phyloP scores from a whole-genome alignment of 2,113 vertebrate genomes.

The Pagrus major region DNA sequence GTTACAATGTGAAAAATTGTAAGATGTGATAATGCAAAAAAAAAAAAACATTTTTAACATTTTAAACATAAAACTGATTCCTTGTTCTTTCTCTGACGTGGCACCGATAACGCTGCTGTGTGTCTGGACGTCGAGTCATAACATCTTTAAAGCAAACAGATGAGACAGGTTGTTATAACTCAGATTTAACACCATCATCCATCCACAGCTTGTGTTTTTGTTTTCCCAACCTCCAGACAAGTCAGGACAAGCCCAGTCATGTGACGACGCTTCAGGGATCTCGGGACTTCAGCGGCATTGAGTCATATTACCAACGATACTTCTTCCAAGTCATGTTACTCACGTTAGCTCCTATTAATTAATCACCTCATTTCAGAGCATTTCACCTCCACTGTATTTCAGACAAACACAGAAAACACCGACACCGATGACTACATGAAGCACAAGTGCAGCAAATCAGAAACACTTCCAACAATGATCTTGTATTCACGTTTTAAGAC shows the following conservation, averaged over 20 bases:
- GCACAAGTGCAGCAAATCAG: background rate
- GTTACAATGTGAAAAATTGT: no score
- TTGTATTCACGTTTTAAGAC: background rate
- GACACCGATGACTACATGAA: background rate
- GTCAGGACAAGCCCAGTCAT: slow-evolving; percentile 43
- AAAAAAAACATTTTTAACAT: no score
- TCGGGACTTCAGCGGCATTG: background rate
- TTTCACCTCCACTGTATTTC: background rate
- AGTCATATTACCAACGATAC: background rate
- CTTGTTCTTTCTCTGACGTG: no score
- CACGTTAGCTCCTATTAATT: background rate
- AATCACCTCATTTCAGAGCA: background rate
- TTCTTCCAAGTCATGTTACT: background rate
- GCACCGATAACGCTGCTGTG: no score
- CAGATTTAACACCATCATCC: background rate
- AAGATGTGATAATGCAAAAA: no score
- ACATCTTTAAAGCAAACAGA: background rate
- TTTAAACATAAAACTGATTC: no score
- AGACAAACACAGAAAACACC: no score
- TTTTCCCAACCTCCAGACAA: slow-evolving; percentile 30
- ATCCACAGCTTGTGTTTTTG: background rate
- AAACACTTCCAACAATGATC: no score
- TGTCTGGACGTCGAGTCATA: background rate
- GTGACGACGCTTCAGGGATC: background rate
- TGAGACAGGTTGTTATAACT: background rate